Evolutionary conservation across 1,140 invertebrate species (phyloP).

Genomic region (Drosophila funebris): DNA sequence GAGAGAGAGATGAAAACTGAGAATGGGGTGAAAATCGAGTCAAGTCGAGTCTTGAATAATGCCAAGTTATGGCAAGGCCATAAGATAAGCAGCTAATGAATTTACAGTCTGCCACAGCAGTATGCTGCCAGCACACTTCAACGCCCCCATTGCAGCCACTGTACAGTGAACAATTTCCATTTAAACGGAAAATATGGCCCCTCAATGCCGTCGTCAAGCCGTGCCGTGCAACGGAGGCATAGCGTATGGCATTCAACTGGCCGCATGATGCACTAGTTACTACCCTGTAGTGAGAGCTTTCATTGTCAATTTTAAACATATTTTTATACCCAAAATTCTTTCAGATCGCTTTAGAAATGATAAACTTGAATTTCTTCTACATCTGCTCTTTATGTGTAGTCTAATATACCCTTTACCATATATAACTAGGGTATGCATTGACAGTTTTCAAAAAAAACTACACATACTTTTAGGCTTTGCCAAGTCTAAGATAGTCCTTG

Average conservation of each 20-base stretch:
- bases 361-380: too few species aligned
- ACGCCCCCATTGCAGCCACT: constrained; percentile 52
- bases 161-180: constrained; percentile 78
- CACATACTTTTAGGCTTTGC: too few species aligned
- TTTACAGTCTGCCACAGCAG: constrained; percentile 37
- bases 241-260: neutral
- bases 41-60: constrained; percentile 3
- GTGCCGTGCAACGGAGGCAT: neutral
- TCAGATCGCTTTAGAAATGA: too few species aligned
- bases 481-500: too few species aligned
- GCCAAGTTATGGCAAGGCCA: constrained; percentile 11
- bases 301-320: too few species aligned
- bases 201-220: constrained; percentile 45
- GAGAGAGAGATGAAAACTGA: neutral
- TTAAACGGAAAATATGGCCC: constrained; percentile 72
- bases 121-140: neutral
- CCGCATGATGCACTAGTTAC: neutral
- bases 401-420: too few species aligned
- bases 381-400: too few species aligned
- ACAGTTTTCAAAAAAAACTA: too few species aligned
- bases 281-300: neutral
- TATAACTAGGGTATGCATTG: too few species aligned
- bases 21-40: neutral
- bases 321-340: too few species aligned
- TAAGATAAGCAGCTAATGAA: constrained; percentile 62